Evolutionary conservation across 2,113 vertebrate genomes (phyloP), one percentile per base, ranked within the genome.

Genomic region (Datnioides undecimradiatus): DNA sequence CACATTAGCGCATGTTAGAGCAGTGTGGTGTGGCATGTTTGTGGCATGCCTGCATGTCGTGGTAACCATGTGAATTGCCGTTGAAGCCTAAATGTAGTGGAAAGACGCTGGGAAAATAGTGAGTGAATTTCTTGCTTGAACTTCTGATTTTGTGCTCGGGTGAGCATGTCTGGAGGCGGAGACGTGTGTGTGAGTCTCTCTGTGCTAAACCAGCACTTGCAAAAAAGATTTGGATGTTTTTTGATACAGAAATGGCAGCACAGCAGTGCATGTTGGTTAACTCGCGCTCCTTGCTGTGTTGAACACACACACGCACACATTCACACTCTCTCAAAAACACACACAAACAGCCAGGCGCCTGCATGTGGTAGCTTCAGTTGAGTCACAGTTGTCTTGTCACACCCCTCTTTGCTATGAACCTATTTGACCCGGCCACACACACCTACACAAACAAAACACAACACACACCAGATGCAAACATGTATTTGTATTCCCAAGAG

Each of bases 61-160:
- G 79, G 81, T 82, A 88, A 91, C 80, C 75, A 25, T 78, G 71
- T 79, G 70, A 81, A 82, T 71, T 34, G 16, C 33, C 34, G 45
- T 25, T 70, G 55, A 77, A 80, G 70, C 73, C 72, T 68, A 88
- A 89, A 90, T 81, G 76, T 83, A 81, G 85, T 89, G 82, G 83
- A 91, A 91, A 82, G 86, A 85, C 3, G 33, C 52, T 83, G 85
- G 72, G 78, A 83, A 87, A 86, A 87, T 62, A 69, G 69, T 67
- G 79, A 83, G 76, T 73, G 88, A 83, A 80, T 83, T 89, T 93
- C 82, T 90, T 89, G 91, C 88, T 87, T 90, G 83, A 92, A 92
- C 87, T 87, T 93, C 79, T 87, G 88, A 93, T 94, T 93, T 91
- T 90, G 84, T 91, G 92, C 92, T 92, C 38, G 70, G 79, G 86